A percentile compares a stretch with the other conserved stretches of the same genome.
These are phyloP conservation scores for Pelusios castaneus DNA, from an alignment of 2,113 vertebrate genomes.

Conservation along the genomic window DNA sequence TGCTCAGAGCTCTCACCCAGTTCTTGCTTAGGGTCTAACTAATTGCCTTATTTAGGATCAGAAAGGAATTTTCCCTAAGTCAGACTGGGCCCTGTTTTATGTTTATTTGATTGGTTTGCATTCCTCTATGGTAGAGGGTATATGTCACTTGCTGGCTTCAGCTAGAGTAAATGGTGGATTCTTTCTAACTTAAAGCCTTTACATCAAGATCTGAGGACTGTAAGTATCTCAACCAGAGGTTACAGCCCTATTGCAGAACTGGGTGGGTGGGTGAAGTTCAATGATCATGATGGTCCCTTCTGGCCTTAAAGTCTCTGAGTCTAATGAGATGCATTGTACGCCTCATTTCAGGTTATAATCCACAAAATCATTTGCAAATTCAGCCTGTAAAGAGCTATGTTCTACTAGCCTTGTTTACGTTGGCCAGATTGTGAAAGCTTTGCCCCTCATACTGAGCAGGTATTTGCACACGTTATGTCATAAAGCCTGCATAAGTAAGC, in stretches of 20 bases:
- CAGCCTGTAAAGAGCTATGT: neutral
- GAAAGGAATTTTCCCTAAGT: neutral
- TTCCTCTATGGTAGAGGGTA: neutral
- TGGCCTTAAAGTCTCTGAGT: neutral
- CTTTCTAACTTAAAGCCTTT: neutral
- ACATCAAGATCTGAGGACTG: neutral
- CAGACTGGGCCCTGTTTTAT: neutral
- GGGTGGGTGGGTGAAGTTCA: neutral
- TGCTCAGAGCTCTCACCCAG: neutral
- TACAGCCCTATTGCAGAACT: neutral
- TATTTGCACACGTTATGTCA: neutral
- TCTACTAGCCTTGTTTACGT: neutral
- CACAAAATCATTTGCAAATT: neutral
- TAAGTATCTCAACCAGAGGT: neutral
- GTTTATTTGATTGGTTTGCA: neutral
- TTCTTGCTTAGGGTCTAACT: neutral
- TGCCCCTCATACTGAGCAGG: fast-evolving
- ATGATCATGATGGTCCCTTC: neutral
- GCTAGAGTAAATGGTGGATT: neutral
- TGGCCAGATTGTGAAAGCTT: neutral
- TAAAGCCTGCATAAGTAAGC: neutral
- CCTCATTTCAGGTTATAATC: neutral
- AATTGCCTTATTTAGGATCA: neutral
- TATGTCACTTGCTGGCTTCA: neutral
- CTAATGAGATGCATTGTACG: neutral